Evolutionary conservation across 2,888 invertebrate genomes (phyloP).

Genomic region (Thalpophila matura): DNA sequence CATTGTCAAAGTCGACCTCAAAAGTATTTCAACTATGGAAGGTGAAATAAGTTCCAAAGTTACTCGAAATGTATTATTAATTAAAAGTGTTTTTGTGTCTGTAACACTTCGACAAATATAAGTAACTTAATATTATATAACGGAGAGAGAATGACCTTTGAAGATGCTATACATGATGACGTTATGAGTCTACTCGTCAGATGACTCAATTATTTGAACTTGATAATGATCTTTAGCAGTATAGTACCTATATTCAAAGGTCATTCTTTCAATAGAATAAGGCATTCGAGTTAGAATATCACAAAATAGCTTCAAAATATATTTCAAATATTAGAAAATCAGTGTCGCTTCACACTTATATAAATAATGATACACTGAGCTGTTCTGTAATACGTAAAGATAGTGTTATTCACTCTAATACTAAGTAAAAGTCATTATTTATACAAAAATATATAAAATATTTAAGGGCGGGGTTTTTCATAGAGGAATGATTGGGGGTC

Average conservation of each 20-base stretch:
- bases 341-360: constrained; percentile 87
- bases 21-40: constrained; percentile 54
- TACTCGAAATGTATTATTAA: constrained; percentile 60
- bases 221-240: constrained; percentile 5
- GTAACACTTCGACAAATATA: constrained; percentile 78
- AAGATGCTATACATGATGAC: constrained; percentile 11
- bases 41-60: constrained; percentile 66
- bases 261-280: constrained; percentile 76
- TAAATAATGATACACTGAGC: constrained; percentile 83
- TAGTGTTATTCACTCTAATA: constrained; percentile 86
- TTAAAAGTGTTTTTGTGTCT: constrained; percentile 80
- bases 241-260: constrained; percentile 52
- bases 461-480: constrained; percentile 54
- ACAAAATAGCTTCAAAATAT: constrained; percentile 88
- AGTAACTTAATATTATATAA: constrained; percentile 70
- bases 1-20: constrained; percentile 15
- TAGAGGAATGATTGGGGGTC: constrained; percentile 43
- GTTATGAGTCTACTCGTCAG: background rate
- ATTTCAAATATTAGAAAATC: constrained; percentile 85
- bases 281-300: constrained; percentile 82
- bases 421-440: constrained; percentile 85
- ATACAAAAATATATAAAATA: constrained; percentile 77
- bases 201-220: constrained; percentile 25
- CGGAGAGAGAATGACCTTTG: constrained; percentile 69
- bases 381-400: constrained; percentile 88